Evolutionary conservation across 2,113 vertebrate genomes (phyloP), one percentile per base, ranked within the genome.

Genomic region (Osmerus mordax): DNA sequence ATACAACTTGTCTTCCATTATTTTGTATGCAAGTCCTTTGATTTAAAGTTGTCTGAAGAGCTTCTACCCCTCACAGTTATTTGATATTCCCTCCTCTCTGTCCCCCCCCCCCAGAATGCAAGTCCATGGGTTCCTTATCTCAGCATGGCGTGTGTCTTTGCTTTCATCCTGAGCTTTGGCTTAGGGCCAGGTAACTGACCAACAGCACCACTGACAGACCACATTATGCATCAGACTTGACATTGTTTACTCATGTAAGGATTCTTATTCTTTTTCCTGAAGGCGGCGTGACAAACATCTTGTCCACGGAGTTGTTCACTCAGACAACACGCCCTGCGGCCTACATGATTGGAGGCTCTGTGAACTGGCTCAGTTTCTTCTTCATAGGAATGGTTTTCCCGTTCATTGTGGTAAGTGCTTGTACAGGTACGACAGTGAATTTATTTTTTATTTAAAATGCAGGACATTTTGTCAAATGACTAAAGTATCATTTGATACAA

Each of bases 121-220:
- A 91, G 90, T 67, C 70, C 89, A 0, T 87, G 91, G 85, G 61
- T 94, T 36, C 94, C 95, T 0, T 96, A 96, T 4, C 25, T 96
- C 56, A 96, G 94, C 84, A 92, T 94, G 92, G 13, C 64, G 0
- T 94, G 91, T 73, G 67, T 96, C 4, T 94, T 96, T 84, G 93
- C 91, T 72, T 97, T 97, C 83, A 96, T 97, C 81, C 36, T 97
- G 73, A 95, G 95, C 84, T 97, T 97, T 81, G 95, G 95, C 53
- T 52, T 96, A 32, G 95, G 95, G 74, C 95, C 95, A 92, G 95
- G 95, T 96, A 78, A 75, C 23, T 65, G 41, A 47, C 41, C 65
- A 25, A 69, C 19, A 36, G 0, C 23, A 9, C 41, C 41, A 47
- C 5, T 9, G 7, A 47, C 41, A 47, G 41, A 47, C 2, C 41